These are phyloP conservation scores for Masticophis lateralis DNA, from an alignment of 2,797 vertebrate species.

Conservation along the genomic window DNA sequence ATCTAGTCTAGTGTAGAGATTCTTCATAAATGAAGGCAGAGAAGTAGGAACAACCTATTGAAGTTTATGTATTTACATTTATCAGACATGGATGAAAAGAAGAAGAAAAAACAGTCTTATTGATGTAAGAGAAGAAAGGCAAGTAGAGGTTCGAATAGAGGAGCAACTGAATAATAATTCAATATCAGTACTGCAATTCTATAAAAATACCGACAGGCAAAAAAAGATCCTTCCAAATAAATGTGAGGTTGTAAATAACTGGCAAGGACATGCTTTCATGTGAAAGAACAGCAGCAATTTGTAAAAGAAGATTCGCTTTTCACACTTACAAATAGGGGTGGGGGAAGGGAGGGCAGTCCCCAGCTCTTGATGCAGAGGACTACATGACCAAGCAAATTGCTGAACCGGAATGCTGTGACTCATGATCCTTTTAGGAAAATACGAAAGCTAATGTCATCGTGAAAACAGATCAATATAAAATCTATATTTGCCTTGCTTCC, in stretches of 20 bases:
- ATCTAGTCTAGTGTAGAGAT: not conserved
- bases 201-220: not conserved
- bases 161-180: not conserved
- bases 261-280: not conserved
- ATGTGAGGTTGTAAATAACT: conserved; percentile 11
- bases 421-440: conserved; percentile 22
- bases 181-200: not conserved
- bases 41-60: not conserved
- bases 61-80: not conserved
- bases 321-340: not conserved
- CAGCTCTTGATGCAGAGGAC: not conserved
- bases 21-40: not conserved
- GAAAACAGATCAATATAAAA: conserved; percentile 35
- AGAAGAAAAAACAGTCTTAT: not conserved
- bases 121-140: not conserved
- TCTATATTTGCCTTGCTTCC: conserved; percentile 7
- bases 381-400: conserved; percentile 3
- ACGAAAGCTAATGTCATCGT: conserved; percentile 27
- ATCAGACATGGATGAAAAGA: not conserved
- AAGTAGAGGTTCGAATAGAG: not conserved
- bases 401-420: not conserved
- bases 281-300: conserved; percentile 10
- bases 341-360: not conserved
- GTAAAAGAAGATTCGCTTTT: conserved; percentile 9
- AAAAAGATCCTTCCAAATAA: not conserved